A percentile compares a stretch with the other conserved stretches of the same genome.
Conservation (phyloP, 2,113 vertebrate genomes). For the Micromys minutus region DNA sequence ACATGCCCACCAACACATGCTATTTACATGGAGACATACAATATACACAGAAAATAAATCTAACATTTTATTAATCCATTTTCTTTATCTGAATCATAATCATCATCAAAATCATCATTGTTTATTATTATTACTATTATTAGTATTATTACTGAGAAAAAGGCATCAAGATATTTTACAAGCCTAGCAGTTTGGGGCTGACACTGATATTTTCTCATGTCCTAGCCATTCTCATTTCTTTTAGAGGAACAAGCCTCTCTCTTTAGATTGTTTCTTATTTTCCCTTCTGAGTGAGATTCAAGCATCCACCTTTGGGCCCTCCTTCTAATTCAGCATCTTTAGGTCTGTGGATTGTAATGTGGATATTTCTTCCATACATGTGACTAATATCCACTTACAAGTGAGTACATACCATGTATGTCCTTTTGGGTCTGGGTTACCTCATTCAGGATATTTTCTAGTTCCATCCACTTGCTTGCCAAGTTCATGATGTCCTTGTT, state of each 20-base stretch:
- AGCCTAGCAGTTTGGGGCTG: neutral
- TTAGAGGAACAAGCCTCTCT: neutral
- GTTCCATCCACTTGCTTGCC: too few relatives aligned
- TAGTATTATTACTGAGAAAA: neutral
- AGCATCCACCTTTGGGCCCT: too few relatives aligned
- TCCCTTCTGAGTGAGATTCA: too few relatives aligned
- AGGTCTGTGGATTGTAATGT: too few relatives aligned
- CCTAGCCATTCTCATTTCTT: slow-evolving; percentile 31
- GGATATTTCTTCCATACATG: too few relatives aligned
- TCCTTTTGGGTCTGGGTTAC: too few relatives aligned
- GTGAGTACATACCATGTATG: too few relatives aligned
- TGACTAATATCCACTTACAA: too few relatives aligned
- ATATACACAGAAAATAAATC: neutral
- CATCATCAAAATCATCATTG: neutral
- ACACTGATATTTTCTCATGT: slow-evolving; percentile 33
- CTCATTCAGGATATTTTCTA: too few relatives aligned
- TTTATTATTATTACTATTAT: neutral
- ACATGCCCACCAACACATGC: neutral
- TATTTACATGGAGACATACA: too few relatives aligned
- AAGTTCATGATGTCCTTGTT: too few relatives aligned
- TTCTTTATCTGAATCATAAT: slow-evolving; percentile 24
- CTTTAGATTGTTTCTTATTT: neutral
- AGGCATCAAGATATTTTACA: neutral
- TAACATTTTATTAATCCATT: neutral
- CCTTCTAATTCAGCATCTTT: too few relatives aligned